Conservation (phyloP, 2,113 vertebrate species). For the Spermophilus dauricus region DNA sequence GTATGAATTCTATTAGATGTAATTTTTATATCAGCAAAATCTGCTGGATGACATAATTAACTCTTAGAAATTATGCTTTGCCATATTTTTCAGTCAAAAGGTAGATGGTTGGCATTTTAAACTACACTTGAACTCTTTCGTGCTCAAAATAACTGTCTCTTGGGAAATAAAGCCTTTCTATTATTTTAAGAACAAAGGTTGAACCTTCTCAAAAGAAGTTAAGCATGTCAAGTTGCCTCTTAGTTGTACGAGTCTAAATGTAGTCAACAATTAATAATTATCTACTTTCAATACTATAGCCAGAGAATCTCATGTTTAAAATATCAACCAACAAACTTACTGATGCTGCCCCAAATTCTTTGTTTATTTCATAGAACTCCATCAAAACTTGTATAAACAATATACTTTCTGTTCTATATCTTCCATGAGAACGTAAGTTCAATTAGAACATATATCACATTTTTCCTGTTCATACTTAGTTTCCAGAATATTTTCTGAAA, state of each 20-base stretch:
- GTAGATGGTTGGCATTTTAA: constrained; percentile 77
- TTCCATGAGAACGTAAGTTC: background rate
- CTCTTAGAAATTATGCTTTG: constrained; percentile 64
- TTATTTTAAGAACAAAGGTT: constrained; percentile 76
- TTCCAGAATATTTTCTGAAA: constrained; percentile 2
- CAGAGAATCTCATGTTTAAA: background rate
- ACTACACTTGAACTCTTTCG: constrained; percentile 74
- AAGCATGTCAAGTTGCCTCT: constrained; percentile 17
- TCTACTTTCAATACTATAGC: background rate
- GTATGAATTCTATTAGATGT: background rate
- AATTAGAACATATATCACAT: background rate
- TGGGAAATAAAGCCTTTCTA: constrained; percentile 65
- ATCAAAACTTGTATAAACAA: background rate
- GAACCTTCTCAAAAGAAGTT: constrained; percentile 70
- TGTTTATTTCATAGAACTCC: background rate
- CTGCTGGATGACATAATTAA: constrained; percentile 59
- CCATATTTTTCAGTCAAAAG: constrained; percentile 54
- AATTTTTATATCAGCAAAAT: background rate
- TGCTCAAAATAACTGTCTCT: constrained; percentile 77
- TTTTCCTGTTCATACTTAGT: background rate
- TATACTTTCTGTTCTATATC: background rate
- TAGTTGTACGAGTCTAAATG: background rate
- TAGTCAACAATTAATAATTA: background rate
- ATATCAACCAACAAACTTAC: background rate
- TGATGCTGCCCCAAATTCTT: background rate